phyloP scores from a whole-genome alignment of 2,888 invertebrate genomes.

The Heteropelma amictum region DNA sequence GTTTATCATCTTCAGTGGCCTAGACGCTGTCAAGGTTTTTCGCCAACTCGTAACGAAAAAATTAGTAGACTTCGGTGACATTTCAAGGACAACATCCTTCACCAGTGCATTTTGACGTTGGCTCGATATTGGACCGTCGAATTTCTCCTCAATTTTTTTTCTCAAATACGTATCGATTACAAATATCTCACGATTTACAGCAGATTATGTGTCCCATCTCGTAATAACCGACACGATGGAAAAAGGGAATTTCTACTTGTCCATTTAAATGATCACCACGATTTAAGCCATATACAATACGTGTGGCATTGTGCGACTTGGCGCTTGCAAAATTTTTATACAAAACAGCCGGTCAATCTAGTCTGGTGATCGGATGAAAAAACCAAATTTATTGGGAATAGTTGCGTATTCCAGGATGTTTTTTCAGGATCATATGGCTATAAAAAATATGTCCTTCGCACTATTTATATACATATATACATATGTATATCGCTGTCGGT shows the following conservation, averaged over 20 bases:
- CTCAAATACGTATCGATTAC: constrained; percentile 25
- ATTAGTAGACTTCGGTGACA: constrained; percentile 38
- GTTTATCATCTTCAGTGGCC: constrained; percentile 25
- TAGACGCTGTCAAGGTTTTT: constrained; percentile 43
- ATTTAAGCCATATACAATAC: neutral
- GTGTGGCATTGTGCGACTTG: neutral
- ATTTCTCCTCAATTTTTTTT: neutral
- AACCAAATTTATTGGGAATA: constrained; percentile 8
- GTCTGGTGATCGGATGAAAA: neutral
- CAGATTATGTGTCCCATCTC: constrained; percentile 1
- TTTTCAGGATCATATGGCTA: constrained; percentile 27
- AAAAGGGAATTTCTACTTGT: constrained; percentile 38
- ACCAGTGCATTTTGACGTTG: constrained; percentile 15
- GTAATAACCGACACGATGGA: neutral
- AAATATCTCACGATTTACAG: constrained; percentile 36
- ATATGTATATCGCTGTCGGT: neutral
- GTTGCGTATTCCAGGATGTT: neutral
- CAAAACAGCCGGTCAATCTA: constrained; percentile 16
- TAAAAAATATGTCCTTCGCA: constrained; percentile 10
- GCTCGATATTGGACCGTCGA: constrained; percentile 8
- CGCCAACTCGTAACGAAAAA: constrained; percentile 13
- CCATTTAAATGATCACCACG: constrained; percentile 41
- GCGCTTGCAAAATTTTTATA: constrained; percentile 32
- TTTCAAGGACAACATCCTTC: constrained; percentile 42
- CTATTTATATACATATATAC: neutral